These are phyloP conservation scores for Lycia hirtaria DNA, from an alignment of 2,888 invertebrate species.

Conservation along the genomic window DNA sequence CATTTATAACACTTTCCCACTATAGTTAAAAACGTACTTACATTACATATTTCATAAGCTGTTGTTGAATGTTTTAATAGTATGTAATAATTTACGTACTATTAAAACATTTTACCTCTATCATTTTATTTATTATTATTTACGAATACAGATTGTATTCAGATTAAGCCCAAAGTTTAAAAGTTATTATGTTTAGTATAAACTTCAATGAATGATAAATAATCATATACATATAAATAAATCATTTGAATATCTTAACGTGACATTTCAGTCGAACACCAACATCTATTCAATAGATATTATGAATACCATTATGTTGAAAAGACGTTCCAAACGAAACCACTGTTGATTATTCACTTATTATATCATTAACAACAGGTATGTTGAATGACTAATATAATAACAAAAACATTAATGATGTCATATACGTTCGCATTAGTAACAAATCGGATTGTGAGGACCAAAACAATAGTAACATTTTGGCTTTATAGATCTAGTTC, in stretches of 20 bases:
- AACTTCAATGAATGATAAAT: too few relatives aligned
- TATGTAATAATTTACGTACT: too few relatives aligned
- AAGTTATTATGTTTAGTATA: too few relatives aligned
- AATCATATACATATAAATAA: background rate
- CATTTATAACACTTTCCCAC: too few relatives aligned
- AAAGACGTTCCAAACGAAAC: constrained; percentile 48
- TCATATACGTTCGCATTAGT: constrained; percentile 43
- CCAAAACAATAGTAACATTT: constrained; percentile 24
- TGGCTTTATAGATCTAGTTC: background rate
- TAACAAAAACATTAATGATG: constrained; percentile 62
- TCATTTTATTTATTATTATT: too few relatives aligned
- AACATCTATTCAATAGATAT: constrained; percentile 31
- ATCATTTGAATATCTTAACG: constrained; percentile 3
- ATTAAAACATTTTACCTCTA: too few relatives aligned
- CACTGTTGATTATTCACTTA: constrained; percentile 51
- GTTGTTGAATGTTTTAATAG: too few relatives aligned
- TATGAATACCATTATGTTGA: constrained; percentile 45
- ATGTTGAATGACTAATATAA: constrained; percentile 53
- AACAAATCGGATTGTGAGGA: constrained; percentile 26
- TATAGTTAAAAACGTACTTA: too few relatives aligned
- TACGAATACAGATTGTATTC: too few relatives aligned
- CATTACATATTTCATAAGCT: too few relatives aligned
- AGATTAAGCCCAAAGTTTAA: too few relatives aligned
- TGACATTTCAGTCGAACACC: constrained; percentile 19
- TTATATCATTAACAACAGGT: constrained; percentile 57